Evolutionary conservation across 2,888 invertebrate genomes (phyloP).

Genomic region (Epistrophe grossulariae): DNA sequence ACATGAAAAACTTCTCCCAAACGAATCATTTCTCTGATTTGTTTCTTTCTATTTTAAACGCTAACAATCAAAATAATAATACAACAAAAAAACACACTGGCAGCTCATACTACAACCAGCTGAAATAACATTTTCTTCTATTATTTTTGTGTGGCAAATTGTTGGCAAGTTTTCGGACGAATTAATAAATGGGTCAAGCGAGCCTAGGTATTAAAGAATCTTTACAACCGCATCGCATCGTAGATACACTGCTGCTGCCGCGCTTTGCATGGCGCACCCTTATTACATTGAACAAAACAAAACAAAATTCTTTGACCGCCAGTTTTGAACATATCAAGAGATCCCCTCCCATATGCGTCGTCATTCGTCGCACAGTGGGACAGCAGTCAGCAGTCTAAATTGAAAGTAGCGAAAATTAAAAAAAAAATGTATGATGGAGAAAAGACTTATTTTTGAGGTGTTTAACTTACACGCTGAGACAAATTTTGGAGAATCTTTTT

Average conservation of each 20-base stretch:
- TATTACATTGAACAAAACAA: conserved; percentile 47
- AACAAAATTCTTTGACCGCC: conserved; percentile 53
- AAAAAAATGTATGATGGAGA: not conserved
- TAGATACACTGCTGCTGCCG: not conserved
- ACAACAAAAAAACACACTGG: conserved; percentile 7
- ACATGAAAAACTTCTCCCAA: conserved; percentile 10
- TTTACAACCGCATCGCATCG: conserved; percentile 41
- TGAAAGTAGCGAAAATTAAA: not conserved
- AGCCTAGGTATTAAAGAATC: conserved; percentile 59
- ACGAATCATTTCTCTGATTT: conserved; percentile 51
- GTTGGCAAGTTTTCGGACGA: conserved; percentile 66
- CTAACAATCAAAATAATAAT: conserved; percentile 19
- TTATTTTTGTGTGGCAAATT: conserved; percentile 56
- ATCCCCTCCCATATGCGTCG: conserved; percentile 17
- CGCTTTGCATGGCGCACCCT: conserved; percentile 56
- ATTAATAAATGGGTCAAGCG: conserved; percentile 63
- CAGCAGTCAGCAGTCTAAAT: not conserved
- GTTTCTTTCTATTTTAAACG: conserved; percentile 61
- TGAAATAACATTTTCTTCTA: conserved; percentile 49
- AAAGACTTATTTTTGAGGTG: no score
- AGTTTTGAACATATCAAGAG: conserved; percentile 30
- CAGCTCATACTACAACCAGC: conserved; percentile 6
- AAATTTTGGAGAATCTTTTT: no score
- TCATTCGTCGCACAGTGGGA: conserved; percentile 1
- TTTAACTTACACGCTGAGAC: no score